Evolutionary conservation across 1,140 invertebrate species (phyloP).

Genomic region (Nephila pilipes): DNA sequence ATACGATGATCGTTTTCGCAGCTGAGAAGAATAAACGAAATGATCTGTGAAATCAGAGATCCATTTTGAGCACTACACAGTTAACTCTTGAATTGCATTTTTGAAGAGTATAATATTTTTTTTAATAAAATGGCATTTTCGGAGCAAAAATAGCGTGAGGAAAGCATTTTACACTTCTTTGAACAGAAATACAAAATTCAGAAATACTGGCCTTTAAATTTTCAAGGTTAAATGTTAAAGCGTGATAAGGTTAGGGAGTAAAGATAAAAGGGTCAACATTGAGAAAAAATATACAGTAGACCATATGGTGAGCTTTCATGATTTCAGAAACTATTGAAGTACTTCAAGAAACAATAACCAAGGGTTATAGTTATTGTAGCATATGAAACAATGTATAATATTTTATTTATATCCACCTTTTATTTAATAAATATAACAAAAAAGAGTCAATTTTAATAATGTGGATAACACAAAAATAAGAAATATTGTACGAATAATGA

Average conservation of each 20-base stretch:
- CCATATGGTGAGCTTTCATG: too few species aligned
- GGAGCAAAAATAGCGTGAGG: neutral
- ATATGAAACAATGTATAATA: too few species aligned
- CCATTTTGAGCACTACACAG: neutral
- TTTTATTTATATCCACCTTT: too few species aligned
- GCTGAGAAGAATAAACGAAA: constrained; percentile 13
- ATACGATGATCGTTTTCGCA: neutral
- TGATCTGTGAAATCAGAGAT: constrained; percentile 25
- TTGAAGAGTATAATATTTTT: neutral
- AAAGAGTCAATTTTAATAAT: too few species aligned
- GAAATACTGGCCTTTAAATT: neutral
- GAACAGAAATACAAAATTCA: neutral
- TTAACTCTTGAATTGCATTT: neutral
- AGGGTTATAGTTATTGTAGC: too few species aligned
- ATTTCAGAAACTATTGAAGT: too few species aligned
- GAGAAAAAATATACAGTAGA: too few species aligned
- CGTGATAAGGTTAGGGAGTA: neutral
- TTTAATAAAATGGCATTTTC: neutral
- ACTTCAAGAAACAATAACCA: too few species aligned
- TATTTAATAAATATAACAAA: too few species aligned
- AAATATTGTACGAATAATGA: too few species aligned
- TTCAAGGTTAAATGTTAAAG: neutral
- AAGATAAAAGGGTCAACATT: neutral
- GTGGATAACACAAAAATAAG: too few species aligned
- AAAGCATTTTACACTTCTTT: neutral